Evolutionary conservation across 2,797 vertebrate genomes (phyloP).

Genomic region (Podargus strigoides): DNA sequence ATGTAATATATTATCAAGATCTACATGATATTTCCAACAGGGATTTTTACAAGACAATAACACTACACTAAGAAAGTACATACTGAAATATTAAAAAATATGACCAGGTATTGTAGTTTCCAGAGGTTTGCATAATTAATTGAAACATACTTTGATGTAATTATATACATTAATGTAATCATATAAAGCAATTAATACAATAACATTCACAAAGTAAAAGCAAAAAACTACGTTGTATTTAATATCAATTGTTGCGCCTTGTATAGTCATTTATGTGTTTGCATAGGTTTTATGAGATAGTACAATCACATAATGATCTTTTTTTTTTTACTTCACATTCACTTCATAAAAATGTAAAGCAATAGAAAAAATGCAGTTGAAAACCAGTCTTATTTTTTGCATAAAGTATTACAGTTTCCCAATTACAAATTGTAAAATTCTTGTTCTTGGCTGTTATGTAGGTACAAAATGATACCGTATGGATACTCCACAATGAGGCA

Average conservation of each 20-base stretch:
- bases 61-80: not conserved
- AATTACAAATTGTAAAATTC: not conserved
- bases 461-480: not conserved
- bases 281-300: not conserved
- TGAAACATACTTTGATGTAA: not conserved
- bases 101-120: not conserved
- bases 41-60: not conserved
- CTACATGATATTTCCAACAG: not conserved
- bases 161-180: not conserved
- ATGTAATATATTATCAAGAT: not conserved
- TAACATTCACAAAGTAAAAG: not conserved
- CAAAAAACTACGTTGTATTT: not conserved
- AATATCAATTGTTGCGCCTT: not conserved
- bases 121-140: not conserved
- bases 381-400: not conserved
- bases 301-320: too few relatives aligned
- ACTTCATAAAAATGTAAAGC: not conserved
- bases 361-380: not conserved
- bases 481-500: not conserved
- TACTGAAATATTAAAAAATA: not conserved
- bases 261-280: not conserved
- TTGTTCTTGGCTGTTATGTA: not conserved
- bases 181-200: not conserved
- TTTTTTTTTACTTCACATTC: not conserved
- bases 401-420: not conserved